phyloP scores from a whole-genome alignment of 2,797 vertebrate genomes.

The Limosa lapponica region DNA sequence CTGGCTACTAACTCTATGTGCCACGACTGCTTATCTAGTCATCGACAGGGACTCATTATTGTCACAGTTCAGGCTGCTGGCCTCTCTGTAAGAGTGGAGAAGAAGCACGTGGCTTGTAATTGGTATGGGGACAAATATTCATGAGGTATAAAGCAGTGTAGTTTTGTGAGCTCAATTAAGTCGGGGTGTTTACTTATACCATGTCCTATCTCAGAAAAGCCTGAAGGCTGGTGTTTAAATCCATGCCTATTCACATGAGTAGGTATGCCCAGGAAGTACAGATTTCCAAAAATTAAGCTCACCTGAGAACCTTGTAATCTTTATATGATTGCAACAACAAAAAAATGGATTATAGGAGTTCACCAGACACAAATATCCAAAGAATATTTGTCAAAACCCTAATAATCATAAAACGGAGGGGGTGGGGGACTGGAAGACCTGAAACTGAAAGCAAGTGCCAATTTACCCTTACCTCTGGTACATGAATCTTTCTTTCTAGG shows the following conservation, averaged over 20 bases:
- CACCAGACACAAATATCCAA: not conserved
- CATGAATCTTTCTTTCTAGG: not conserved
- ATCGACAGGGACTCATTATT: not conserved
- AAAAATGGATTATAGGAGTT: not conserved
- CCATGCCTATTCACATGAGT: fast-evolving
- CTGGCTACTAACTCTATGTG: not conserved
- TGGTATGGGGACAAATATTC: not conserved
- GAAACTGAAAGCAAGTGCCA: not conserved
- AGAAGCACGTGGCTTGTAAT: not conserved
- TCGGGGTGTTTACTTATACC: not conserved
- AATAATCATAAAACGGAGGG: not conserved
- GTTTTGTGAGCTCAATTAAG: not conserved
- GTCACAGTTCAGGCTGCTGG: not conserved
- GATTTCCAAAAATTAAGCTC: not conserved
- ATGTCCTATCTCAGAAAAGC: not conserved
- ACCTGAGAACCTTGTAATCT: not conserved
- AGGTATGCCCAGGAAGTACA: not conserved
- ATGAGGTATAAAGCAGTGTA: not conserved
- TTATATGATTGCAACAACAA: not conserved
- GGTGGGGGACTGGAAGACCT: not conserved
- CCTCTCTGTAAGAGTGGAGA: not conserved
- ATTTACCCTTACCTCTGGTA: not conserved
- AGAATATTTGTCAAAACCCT: not conserved
- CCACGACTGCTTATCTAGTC: not conserved
- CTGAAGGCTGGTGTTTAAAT: not conserved